Percentiles rank a stretch among this genome's conserved stretches.
Evolutionary conservation across 2,888 invertebrate species (phyloP).

Genomic region (Matsumyia berberina): DNA sequence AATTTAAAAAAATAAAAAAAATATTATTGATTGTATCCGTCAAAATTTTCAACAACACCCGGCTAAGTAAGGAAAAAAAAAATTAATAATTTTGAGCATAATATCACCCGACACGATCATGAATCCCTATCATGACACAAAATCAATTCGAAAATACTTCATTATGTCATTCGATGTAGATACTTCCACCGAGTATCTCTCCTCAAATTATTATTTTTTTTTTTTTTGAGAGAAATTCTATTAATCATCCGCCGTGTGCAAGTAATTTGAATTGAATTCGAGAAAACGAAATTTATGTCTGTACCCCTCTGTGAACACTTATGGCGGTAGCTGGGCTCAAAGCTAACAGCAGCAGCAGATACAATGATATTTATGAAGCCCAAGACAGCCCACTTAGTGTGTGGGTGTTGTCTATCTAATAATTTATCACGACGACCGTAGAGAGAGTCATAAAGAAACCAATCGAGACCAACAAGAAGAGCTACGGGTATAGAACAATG

Average conservation of each 20-base stretch:
- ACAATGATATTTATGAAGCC: constrained; percentile 31
- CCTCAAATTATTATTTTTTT: too few relatives aligned
- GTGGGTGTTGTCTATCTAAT: constrained; percentile 53
- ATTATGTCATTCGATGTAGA: constrained; percentile 43
- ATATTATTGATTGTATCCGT: constrained; percentile 1
- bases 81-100: background rate
- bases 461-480: constrained; percentile 40
- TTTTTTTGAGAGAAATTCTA: constrained; percentile 35
- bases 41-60: constrained; percentile 3
- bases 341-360: constrained; percentile 10
- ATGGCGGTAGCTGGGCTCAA: constrained; percentile 25
- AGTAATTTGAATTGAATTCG: constrained; percentile 47
- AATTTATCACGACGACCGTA: constrained; percentile 46
- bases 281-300: constrained; percentile 25
- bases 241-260: constrained; percentile 39
- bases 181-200: background rate
- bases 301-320: constrained; percentile 3
- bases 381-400: constrained; percentile 32
- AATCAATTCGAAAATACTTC: constrained; percentile 40
- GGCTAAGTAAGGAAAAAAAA: background rate
- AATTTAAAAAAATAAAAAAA: constrained; percentile 15
- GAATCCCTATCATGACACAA: constrained; percentile 20
- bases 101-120: constrained; percentile 11
- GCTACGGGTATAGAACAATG: constrained; percentile 22
- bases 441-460: constrained; percentile 46